phyloP scores from a whole-genome alignment of 2,888 invertebrate species.

The Limenitis camilla region DNA sequence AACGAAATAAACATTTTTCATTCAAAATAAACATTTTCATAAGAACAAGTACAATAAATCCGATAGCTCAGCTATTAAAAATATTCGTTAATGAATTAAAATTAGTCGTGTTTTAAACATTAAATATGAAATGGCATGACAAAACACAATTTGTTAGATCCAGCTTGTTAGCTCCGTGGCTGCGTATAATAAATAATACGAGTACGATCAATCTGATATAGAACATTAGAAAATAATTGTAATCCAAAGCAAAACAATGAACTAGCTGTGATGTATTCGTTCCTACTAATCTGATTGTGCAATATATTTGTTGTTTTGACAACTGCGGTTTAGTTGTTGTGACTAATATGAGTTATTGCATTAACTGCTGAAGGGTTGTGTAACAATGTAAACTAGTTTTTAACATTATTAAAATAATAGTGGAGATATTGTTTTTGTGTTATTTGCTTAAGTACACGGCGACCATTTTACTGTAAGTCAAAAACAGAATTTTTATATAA shows the following conservation, averaged over 20 bases:
- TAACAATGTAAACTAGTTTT: background rate
- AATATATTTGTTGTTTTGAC: too few species aligned
- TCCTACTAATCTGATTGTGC: background rate
- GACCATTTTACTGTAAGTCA: too few species aligned
- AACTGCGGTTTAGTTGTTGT: background rate
- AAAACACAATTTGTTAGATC: constrained; percentile 11
- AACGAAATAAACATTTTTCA: too few species aligned
- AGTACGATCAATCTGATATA: constrained; percentile 9
- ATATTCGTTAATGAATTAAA: constrained; percentile 1
- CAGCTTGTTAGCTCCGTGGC: constrained; percentile 12
- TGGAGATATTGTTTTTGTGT: too few species aligned
- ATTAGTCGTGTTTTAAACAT: background rate
- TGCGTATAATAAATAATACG: constrained; percentile 7
- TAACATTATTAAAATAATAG: background rate
- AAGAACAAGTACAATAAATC: too few species aligned
- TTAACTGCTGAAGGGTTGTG: background rate
- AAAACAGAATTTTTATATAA: too few species aligned
- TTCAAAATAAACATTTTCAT: too few species aligned
- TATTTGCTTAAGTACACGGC: too few species aligned
- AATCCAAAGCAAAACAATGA: constrained; percentile 7
- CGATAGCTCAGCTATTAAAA: too few species aligned
- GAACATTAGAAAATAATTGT: constrained; percentile 14
- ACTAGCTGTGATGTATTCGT: background rate
- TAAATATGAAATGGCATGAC: constrained; percentile 19
- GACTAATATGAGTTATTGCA: background rate